phyloP scores from a whole-genome alignment of 2,113 vertebrate genomes.

The Triplophysa siluroides region DNA sequence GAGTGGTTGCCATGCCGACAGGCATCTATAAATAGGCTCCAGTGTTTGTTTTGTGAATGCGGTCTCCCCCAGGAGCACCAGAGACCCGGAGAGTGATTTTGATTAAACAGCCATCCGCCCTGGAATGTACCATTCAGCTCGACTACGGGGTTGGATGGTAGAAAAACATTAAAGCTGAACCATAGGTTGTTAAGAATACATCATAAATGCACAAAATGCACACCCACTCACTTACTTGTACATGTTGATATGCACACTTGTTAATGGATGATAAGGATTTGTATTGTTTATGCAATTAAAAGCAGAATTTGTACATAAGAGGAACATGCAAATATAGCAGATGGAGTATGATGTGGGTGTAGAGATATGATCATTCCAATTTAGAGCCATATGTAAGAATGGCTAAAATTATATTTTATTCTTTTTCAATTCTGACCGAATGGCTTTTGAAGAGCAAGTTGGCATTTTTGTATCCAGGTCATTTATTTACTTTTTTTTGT shows the following conservation, averaged over 20 bases:
- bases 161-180: not conserved
- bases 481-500: not conserved
- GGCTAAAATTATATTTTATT: too few species aligned
- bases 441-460: too few species aligned
- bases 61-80: conserved; percentile 50
- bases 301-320: not conserved
- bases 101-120: conserved; percentile 28
- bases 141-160: not conserved
- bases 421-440: too few species aligned
- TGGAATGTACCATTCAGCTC: conserved; percentile 32
- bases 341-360: not conserved
- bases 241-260: not conserved
- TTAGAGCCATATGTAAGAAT: not conserved
- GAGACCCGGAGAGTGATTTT: conserved; percentile 38
- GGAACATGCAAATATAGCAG: not conserved
- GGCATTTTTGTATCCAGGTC: too few species aligned
- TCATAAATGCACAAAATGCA: not conserved
- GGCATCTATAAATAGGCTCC: conserved; percentile 59
- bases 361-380: not conserved
- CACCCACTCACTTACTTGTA: not conserved
- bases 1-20: conserved; percentile 59
- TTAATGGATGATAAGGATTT: not conserved
- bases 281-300: not conserved
- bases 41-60: conserved; percentile 59
- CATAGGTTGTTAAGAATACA: not conserved